Evolutionary conservation across 2,797 vertebrate genomes (phyloP).

Genomic region (Amniataba percoides): DNA sequence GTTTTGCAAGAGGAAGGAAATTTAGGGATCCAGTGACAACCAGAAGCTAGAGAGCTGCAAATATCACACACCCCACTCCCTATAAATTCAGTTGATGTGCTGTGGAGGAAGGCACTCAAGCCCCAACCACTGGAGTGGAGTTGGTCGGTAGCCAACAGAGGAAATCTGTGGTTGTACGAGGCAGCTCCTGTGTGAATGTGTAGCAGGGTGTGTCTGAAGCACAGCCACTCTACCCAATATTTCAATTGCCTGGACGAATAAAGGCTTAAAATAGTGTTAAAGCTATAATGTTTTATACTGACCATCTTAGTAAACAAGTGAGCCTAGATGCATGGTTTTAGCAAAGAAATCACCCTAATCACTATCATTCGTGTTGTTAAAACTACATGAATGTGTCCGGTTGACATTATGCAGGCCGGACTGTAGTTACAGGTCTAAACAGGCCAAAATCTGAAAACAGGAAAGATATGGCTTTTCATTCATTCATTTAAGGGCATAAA

Average conservation of each 20-base stretch:
- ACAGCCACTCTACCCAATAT: slow-evolving; percentile 59
- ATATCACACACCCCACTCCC: slow-evolving; percentile 65
- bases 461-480: slow-evolving; percentile 71
- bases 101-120: slow-evolving; percentile 74
- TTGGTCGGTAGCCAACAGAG: slow-evolving; percentile 74
- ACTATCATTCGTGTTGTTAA: slow-evolving; percentile 33
- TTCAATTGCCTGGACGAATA: slow-evolving; percentile 62
- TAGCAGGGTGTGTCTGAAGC: slow-evolving; percentile 76
- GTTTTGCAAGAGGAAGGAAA: slow-evolving; percentile 56
- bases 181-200: slow-evolving; percentile 79
- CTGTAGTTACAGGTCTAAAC: slow-evolving; percentile 41
- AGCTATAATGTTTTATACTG: slow-evolving; percentile 13
- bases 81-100: slow-evolving; percentile 78
- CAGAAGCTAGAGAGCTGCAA: slow-evolving; percentile 69
- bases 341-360: slow-evolving; percentile 19
- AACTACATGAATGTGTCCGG: slow-evolving; percentile 28
- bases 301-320: slow-evolving; percentile 23
- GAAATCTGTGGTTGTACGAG: slow-evolving; percentile 75
- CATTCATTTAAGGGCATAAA: slow-evolving; percentile 77
- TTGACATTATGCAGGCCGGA: slow-evolving; percentile 28
- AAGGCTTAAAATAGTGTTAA: slow-evolving; percentile 34
- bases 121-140: slow-evolving; percentile 70
- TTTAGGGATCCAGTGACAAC: slow-evolving; percentile 70
- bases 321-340: neutral
- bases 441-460: slow-evolving; percentile 54